Conservation (phyloP, 2,113 vertebrate species). For the Tragelaphus scriptus region DNA sequence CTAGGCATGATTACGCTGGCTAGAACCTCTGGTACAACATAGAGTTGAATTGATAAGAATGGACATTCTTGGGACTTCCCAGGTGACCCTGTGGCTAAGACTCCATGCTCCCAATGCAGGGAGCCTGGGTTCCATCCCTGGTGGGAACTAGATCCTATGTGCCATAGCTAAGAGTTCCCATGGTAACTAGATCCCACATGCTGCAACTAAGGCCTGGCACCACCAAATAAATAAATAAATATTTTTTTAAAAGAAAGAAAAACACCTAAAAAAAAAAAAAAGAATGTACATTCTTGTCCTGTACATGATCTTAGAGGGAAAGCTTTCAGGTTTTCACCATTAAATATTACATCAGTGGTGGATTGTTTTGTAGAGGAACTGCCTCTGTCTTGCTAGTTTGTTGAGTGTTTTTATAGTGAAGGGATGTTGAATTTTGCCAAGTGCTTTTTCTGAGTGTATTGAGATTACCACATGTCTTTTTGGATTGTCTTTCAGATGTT, state of each 20-base stretch:
- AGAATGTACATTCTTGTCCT: background rate
- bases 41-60: background rate
- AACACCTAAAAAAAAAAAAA: background rate
- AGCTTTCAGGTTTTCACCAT: background rate
- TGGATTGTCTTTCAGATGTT: background rate
- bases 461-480: background rate
- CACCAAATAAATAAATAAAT: background rate
- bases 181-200: background rate
- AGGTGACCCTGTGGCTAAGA: background rate
- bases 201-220: background rate
- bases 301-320: background rate
- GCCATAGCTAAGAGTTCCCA: background rate
- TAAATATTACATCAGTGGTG: background rate
- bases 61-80: background rate
- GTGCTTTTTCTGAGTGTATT: background rate
- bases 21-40: background rate
- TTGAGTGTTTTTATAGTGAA: slow-evolving; percentile 1
- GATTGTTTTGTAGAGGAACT: background rate
- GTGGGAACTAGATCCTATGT: background rate
- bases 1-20: background rate
- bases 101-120: background rate
- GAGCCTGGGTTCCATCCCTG: background rate
- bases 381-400: background rate
- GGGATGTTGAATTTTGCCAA: background rate
- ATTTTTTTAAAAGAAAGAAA: background rate